Evolutionary conservation across 2,113 vertebrate genomes (phyloP).

Genomic region (Anas platyrhynchos): DNA sequence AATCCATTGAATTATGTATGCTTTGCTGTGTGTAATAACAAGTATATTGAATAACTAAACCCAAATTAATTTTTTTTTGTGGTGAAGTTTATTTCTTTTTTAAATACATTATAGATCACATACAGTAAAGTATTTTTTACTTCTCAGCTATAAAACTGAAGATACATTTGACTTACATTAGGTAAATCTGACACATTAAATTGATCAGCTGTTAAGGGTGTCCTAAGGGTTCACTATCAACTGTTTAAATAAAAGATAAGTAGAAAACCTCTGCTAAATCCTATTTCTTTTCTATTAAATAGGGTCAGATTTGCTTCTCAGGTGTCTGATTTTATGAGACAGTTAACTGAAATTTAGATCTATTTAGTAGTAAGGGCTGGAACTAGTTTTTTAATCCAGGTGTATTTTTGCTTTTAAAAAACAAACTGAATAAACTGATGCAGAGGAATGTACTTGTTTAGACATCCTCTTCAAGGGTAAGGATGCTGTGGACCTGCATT

Average conservation of each 20-base stretch:
- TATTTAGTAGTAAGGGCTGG: constrained; percentile 1
- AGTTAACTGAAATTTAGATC: neutral
- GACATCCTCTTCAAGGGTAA: neutral
- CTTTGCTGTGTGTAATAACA: constrained; percentile 38
- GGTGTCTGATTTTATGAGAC: neutral
- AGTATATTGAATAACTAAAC: neutral
- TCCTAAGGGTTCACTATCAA: neutral
- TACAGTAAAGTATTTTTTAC: neutral
- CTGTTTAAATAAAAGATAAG: neutral
- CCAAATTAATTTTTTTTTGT: constrained; percentile 22
- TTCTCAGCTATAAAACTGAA: neutral
- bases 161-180: neutral
- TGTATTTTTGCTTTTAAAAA: neutral
- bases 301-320: neutral
- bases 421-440: neutral
- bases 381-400: neutral
- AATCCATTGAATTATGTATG: neutral
- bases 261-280: neutral
- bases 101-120: neutral
- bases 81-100: neutral
- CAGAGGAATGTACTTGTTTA: neutral
- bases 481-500: neutral
- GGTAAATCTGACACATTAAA: neutral
- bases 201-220: neutral
- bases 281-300: neutral